These are phyloP conservation scores for Trissonchulus sp. DNA, from an alignment of 2,888 invertebrate species.

Conservation along the genomic window DNA sequence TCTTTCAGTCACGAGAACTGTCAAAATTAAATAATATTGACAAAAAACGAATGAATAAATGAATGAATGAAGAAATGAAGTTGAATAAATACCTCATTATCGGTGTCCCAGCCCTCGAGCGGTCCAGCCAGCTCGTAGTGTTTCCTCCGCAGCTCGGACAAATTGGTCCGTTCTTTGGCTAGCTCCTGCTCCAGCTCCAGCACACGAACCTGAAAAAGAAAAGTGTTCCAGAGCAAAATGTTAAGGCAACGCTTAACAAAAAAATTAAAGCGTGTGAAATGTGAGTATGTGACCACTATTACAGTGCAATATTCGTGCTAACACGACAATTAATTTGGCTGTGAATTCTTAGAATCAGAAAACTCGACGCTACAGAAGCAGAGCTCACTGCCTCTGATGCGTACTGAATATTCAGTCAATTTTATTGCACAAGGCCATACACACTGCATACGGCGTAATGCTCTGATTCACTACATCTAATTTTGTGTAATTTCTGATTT, in stretches of 20 bases:
- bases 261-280: too few species aligned
- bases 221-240: not conserved
- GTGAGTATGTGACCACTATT: too few species aligned
- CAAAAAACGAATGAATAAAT: too few species aligned
- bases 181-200: slow-evolving; percentile 84
- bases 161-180: slow-evolving; percentile 74
- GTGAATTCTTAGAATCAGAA: not conserved
- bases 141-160: slow-evolving; percentile 78
- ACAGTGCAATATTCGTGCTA: too few species aligned
- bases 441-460: not conserved
- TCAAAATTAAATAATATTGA: too few species aligned
- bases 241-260: not conserved
- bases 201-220: slow-evolving; percentile 61
- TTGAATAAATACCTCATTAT: too few species aligned
- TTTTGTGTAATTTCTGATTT: not conserved
- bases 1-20: too few species aligned
- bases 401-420: too few species aligned
- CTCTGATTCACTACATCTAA: not conserved
- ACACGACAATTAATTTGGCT: too few species aligned
- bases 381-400: too few species aligned
- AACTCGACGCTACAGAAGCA: too few species aligned
- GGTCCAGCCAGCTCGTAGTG: slow-evolving; percentile 78
- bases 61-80: too few species aligned
- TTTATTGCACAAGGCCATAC: not conserved
- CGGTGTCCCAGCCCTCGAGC: slow-evolving; percentile 44